A percentile compares a stretch with the other conserved stretches of the same genome.
Evolutionary conservation across 2,888 invertebrate species (phyloP).

Genomic region (Labia minor): DNA sequence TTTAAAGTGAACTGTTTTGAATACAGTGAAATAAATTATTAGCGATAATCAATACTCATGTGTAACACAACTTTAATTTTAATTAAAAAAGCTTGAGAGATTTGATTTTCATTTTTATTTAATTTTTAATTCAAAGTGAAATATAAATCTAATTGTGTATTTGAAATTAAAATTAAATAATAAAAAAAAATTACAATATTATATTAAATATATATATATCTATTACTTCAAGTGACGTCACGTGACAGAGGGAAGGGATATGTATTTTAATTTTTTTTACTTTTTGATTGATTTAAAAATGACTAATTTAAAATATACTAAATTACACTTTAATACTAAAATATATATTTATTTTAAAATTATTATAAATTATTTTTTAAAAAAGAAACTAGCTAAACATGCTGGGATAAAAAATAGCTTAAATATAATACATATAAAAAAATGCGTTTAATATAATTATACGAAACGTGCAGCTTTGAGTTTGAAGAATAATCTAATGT

Average conservation of each 20-base stretch:
- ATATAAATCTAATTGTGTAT: neutral
- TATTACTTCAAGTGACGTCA: neutral
- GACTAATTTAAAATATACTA: no score
- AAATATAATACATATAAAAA: neutral
- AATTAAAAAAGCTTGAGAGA: no score
- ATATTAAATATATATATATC: neutral
- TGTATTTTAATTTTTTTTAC: neutral
- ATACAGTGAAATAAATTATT: neutral
- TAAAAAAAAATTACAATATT: no score
- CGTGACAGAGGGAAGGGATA: neutral
- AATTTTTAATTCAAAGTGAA: neutral
- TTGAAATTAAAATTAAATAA: neutral
- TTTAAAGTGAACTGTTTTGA: neutral
- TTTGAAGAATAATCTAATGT: slow-evolving; percentile 7
- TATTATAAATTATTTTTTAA: no score
- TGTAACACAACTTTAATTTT: no score
- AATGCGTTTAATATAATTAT: neutral
- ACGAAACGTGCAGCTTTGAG: neutral
- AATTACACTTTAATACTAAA: no score
- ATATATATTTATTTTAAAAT: no score
- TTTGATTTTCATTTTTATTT: neutral
- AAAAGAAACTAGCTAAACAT: no score
- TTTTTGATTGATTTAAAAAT: slow-evolving; percentile 9
- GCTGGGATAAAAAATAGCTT: neutral
- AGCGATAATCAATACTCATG: neutral